phyloP scores from a whole-genome alignment of 2,797 vertebrate genomes.

The Stomatorhinus walkeri region DNA sequence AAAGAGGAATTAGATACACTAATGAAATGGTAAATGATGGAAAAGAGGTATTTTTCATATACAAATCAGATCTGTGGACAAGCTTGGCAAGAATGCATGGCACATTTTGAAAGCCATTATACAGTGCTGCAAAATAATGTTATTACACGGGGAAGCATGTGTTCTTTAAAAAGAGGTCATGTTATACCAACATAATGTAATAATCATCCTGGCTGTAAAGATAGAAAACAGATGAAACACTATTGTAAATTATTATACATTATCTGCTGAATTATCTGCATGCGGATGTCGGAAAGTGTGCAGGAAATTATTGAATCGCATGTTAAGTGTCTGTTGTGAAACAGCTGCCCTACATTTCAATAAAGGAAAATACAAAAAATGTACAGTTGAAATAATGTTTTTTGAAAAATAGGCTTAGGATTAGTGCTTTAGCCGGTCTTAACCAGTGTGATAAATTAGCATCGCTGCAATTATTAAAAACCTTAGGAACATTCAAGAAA shows the following conservation, averaged over 20 bases:
- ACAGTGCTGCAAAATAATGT: not conserved
- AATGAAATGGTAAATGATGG: not conserved
- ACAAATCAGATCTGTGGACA: not conserved
- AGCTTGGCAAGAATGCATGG: not conserved
- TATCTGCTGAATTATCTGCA: not conserved
- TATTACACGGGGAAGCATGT: not conserved
- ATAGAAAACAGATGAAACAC: not conserved
- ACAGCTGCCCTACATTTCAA: not conserved
- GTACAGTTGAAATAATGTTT: not conserved
- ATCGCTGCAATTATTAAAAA: not conserved
- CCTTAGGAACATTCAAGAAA: not conserved
- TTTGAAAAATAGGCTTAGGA: not conserved
- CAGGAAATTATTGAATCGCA: not conserved
- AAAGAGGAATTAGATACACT: not conserved
- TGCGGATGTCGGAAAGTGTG: not conserved
- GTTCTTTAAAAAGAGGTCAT: slow-evolving; percentile 7
- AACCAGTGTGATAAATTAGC: not conserved
- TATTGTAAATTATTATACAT: slow-evolving; percentile 3
- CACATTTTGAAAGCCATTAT: slow-evolving; percentile 3
- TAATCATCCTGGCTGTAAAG: not conserved
- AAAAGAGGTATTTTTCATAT: not conserved
- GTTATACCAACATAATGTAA: not conserved
- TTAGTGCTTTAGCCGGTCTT: not conserved
- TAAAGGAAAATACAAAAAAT: slow-evolving; percentile 1
- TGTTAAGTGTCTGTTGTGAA: not conserved